These are phyloP conservation scores for Drosophila mojavensis DNA, from an alignment of 1,140 invertebrate species.

Conservation along the genomic window DNA sequence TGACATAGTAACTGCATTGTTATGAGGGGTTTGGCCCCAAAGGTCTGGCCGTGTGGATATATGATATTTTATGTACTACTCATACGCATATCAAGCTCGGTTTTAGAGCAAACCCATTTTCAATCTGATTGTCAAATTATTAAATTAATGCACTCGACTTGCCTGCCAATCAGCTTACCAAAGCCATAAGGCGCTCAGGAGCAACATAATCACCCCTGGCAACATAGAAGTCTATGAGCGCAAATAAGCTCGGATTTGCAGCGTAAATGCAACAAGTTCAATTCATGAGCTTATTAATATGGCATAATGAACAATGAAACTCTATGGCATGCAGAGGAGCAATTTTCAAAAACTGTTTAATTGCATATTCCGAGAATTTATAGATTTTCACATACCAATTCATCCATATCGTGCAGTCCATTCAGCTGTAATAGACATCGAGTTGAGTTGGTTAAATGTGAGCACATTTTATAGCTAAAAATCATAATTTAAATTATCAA, in stretches of 20 bases:
- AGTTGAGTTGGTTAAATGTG: not conserved
- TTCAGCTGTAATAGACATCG: conserved; percentile 54
- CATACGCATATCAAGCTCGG: not conserved
- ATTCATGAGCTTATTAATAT: not conserved
- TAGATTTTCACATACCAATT: conserved; percentile 60
- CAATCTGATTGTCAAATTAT: no score
- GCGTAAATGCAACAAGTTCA: not conserved
- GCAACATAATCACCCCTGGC: not conserved
- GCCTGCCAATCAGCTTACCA: no score
- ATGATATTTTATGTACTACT: no score
- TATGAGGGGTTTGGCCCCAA: no score
- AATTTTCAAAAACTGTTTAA: no score
- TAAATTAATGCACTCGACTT: no score
- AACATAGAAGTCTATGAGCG: conserved; percentile 21
- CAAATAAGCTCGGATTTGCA: conserved; percentile 24
- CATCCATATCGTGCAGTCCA: conserved; percentile 56
- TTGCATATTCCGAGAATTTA: no score
- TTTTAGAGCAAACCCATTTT: not conserved
- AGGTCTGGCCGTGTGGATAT: no score
- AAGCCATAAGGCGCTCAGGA: not conserved
- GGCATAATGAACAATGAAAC: no score
- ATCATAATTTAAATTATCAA: not conserved
- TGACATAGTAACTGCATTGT: no score
- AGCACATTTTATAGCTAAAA: not conserved
- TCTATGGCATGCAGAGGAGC: no score